Percentiles rank a stretch among this genome's conserved stretches.
These are phyloP conservation scores for Bradypodion pumilum DNA, from an alignment of 2,797 vertebrate genomes.

Conservation along the genomic window DNA sequence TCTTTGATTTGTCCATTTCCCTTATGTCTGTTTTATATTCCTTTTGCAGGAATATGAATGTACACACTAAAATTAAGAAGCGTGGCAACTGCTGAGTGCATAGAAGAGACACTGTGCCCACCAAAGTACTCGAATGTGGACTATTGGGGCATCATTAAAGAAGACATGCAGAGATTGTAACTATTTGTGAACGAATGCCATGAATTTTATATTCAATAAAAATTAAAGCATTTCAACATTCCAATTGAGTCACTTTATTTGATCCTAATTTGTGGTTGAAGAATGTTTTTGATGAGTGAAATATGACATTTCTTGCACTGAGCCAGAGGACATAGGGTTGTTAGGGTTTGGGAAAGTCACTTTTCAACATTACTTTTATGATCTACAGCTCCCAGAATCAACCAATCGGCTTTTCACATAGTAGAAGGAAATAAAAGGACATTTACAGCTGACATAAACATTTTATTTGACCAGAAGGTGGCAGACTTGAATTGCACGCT, in stretches of 20 bases:
- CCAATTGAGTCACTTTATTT: slow-evolving; percentile 4
- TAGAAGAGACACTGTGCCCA: accelerated
- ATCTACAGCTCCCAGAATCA: no score
- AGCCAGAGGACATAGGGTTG: not conserved
- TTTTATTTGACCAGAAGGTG: slow-evolving; percentile 13
- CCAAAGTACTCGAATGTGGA: not conserved
- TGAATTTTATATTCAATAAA: slow-evolving; percentile 52
- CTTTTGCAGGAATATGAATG: slow-evolving; percentile 53
- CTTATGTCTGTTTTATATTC: slow-evolving; percentile 13
- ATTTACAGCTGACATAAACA: not conserved
- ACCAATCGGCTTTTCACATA: not conserved
- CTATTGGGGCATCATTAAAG: accelerated
- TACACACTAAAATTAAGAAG: slow-evolving; percentile 46
- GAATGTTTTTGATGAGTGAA: not conserved
- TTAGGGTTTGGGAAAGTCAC: not conserved
- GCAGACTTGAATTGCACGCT: not conserved
- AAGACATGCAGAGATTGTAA: not conserved
- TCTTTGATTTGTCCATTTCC: not conserved
- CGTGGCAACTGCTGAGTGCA: slow-evolving; percentile 44
- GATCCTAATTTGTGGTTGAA: not conserved
- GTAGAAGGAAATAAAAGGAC: not conserved
- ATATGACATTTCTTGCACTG: not conserved
- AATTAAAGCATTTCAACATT: slow-evolving; percentile 22
- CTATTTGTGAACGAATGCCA: not conserved
- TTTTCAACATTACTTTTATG: no score